A percentile compares a stretch with the other conserved stretches of the same genome.
These are phyloP conservation scores for Limnodromus scolopaceus DNA, from an alignment of 2,797 vertebrate genomes.

Conservation along the genomic window DNA sequence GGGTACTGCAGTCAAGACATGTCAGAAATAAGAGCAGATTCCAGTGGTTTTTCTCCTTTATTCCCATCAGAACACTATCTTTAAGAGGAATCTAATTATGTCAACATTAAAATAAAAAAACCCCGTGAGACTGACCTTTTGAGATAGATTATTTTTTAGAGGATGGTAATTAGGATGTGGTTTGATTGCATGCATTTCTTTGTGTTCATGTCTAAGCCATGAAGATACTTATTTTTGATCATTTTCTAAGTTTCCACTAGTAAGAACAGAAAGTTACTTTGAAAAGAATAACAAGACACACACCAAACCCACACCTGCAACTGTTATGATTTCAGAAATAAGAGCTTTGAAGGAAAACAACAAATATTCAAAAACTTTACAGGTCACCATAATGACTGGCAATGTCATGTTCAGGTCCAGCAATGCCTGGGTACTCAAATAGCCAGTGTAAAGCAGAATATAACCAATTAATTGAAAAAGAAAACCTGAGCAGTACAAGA, in stretches of 20 bases:
- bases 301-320: background rate
- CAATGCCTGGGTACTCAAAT: background rate
- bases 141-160: background rate
- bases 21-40: background rate
- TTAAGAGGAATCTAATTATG: conserved; percentile 18
- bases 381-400: background rate
- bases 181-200: background rate
- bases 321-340: background rate
- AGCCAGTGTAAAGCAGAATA: background rate
- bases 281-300: background rate
- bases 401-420: background rate
- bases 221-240: background rate
- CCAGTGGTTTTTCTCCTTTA: background rate
- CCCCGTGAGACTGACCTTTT: background rate
- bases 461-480: background rate
- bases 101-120: background rate
- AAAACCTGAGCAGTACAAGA: background rate
- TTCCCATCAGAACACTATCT: background rate
- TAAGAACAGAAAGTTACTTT: background rate
- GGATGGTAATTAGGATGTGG: background rate
- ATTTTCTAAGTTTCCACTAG: background rate
- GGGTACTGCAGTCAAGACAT: background rate
- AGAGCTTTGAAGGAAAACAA: background rate
- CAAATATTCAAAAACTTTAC: background rate
- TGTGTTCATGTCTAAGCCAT: background rate